These are phyloP conservation scores for Cathartes aura DNA, from an alignment of 2,113 vertebrate species.

Conservation along the genomic window DNA sequence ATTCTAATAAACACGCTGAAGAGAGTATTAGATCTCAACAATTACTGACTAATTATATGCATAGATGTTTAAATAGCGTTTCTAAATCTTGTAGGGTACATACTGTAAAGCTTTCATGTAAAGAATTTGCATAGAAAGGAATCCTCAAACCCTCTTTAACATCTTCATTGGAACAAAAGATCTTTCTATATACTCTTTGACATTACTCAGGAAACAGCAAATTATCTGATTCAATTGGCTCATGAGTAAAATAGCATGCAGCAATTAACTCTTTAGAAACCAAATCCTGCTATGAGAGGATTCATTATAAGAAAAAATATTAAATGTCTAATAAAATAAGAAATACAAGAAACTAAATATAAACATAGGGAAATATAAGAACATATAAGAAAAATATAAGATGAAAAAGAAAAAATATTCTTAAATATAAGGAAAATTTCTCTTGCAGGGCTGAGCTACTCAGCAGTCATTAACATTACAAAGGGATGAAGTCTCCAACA, in stretches of 20 bases:
- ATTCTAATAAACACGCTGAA: neutral
- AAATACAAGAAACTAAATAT: neutral
- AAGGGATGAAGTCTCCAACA: neutral
- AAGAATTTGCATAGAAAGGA: constrained; percentile 19
- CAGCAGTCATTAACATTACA: constrained; percentile 20
- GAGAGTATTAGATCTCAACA: neutral
- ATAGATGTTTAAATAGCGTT: neutral
- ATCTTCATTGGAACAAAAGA: constrained; percentile 37
- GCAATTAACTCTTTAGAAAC: constrained; percentile 4
- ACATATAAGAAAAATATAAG: neutral
- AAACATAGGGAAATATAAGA: neutral
- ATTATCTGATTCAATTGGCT: constrained; percentile 30
- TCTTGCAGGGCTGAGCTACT: neutral
- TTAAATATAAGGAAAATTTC: neutral
- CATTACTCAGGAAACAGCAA: constrained; percentile 47
- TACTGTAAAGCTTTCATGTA: neutral
- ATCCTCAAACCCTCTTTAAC: constrained; percentile 1
- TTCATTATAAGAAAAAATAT: neutral
- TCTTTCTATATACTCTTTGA: constrained; percentile 13
- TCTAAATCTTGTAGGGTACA: neutral
- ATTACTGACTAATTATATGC: neutral
- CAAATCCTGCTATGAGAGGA: neutral
- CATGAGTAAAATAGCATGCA: neutral
- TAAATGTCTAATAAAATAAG: neutral
- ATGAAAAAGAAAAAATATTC: neutral